Percentiles rank a stretch among this genome's conserved stretches.
phyloP scores from a whole-genome alignment of 2,888 invertebrate species.

The Acanthosepion esculentum region DNA sequence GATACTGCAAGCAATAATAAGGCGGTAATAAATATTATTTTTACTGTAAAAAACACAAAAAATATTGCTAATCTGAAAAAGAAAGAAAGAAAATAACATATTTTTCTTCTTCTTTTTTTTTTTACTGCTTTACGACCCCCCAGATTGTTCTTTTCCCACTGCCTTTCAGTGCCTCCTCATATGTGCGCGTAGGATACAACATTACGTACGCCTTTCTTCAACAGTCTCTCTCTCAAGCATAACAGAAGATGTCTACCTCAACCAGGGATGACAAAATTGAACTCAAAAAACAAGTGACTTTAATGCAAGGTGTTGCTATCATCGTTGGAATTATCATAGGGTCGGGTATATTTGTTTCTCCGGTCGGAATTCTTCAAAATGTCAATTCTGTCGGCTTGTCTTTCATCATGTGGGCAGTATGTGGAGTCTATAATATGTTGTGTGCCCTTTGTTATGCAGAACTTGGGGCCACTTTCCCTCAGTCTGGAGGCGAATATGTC shows the following conservation, averaged over 20 bases:
- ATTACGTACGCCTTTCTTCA: no score
- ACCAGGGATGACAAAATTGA: conserved; percentile 52
- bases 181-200: no score
- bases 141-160: no score
- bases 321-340: conserved; percentile 89
- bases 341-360: conserved; percentile 95
- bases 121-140: no score
- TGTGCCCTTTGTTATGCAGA: conserved; percentile 94
- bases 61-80: no score
- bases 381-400: conserved; percentile 85
- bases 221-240: no score
- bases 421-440: conserved; percentile 84
- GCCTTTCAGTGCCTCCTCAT: no score
- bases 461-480: conserved; percentile 88
- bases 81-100: no score
- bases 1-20: no score
- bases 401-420: conserved; percentile 90
- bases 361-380: conserved; percentile 88
- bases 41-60: no score
- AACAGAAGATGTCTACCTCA: neutral
- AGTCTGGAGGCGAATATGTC: conserved; percentile 78
- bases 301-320: conserved; percentile 67
- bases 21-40: no score
- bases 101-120: no score
- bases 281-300: conserved; percentile 65